A percentile compares a stretch with the other conserved stretches of the same genome.
These are phyloP conservation scores for Oreochromis tanganicae DNA, from an alignment of 2,113 vertebrate species.

Conservation along the genomic window DNA sequence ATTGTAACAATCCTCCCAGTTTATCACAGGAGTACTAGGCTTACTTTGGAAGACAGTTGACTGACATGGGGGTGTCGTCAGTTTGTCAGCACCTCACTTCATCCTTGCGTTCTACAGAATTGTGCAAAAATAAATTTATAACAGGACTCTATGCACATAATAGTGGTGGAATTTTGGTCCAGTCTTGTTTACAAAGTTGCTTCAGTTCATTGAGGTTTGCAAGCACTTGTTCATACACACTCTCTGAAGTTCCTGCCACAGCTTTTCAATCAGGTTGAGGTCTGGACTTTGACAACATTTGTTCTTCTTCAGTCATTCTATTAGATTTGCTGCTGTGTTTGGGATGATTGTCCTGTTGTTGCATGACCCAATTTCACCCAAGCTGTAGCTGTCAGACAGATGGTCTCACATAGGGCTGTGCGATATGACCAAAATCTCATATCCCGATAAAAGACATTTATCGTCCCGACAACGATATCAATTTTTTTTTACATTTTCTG, in stretches of 20 bases:
- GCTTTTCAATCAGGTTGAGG: neutral
- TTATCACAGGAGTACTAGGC: neutral
- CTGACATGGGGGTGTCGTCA: neutral
- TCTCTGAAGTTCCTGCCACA: neutral
- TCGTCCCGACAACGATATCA: too few relatives aligned
- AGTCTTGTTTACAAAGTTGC: neutral
- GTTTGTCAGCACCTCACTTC: neutral
- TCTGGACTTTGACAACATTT: neutral
- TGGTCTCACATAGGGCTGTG: neutral
- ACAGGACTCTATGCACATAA: neutral
- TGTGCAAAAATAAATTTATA: neutral
- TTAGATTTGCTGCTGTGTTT: neutral
- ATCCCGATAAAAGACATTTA: too few relatives aligned
- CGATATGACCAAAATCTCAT: too few relatives aligned
- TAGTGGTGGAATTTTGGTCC: too few relatives aligned
- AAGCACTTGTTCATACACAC: neutral
- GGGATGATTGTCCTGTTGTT: neutral
- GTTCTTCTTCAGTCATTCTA: neutral
- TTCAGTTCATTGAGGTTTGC: neutral
- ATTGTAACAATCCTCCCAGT: neutral
- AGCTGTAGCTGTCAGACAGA: neutral
- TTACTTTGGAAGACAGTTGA: neutral
- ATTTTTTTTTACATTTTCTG: too few relatives aligned
- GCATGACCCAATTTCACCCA: neutral
- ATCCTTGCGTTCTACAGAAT: neutral